These are phyloP conservation scores for Brachypterus glaber DNA, from an alignment of 2,888 invertebrate genomes.

Conservation along the genomic window DNA sequence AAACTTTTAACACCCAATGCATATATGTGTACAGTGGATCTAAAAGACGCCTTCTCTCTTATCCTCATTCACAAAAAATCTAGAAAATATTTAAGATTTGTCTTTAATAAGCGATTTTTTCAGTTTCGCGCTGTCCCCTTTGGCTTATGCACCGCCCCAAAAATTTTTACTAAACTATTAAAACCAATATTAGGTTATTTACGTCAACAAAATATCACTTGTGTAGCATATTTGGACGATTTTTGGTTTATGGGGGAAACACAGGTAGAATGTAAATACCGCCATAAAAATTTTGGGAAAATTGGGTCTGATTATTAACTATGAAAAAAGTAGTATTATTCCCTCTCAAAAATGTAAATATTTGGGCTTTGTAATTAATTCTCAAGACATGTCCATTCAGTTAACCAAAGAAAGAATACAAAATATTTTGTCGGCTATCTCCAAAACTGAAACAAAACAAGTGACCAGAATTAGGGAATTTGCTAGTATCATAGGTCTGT, in stretches of 20 bases:
- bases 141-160: slow-evolving; percentile 11
- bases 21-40: slow-evolving; percentile 6
- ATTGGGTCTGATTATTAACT: slow-evolving; percentile 11
- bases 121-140: slow-evolving; percentile 11
- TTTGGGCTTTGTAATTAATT: slow-evolving; percentile 11
- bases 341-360: slow-evolving; percentile 11
- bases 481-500: slow-evolving; percentile 2
- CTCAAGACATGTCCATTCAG: slow-evolving; percentile 7
- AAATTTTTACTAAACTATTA: slow-evolving; percentile 5
- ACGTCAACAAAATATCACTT: too few species aligned
- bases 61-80: neutral
- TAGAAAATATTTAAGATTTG: slow-evolving; percentile 7
- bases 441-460: slow-evolving; percentile 4
- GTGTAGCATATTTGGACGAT: slow-evolving; percentile 11
- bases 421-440: slow-evolving; percentile 1
- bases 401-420: slow-evolving; percentile 4
- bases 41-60: slow-evolving; percentile 6
- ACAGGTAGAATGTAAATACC: neutral
- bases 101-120: slow-evolving; percentile 4
- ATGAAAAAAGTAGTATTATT: slow-evolving; percentile 10
- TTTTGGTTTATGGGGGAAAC: slow-evolving; percentile 5
- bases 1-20: slow-evolving; percentile 3
- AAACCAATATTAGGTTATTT: slow-evolving; percentile 6
- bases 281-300: slow-evolving; percentile 5
- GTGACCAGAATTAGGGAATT: neutral